Conservation (phyloP, 2,113 vertebrate species). For the Piaya cayana region DNA sequence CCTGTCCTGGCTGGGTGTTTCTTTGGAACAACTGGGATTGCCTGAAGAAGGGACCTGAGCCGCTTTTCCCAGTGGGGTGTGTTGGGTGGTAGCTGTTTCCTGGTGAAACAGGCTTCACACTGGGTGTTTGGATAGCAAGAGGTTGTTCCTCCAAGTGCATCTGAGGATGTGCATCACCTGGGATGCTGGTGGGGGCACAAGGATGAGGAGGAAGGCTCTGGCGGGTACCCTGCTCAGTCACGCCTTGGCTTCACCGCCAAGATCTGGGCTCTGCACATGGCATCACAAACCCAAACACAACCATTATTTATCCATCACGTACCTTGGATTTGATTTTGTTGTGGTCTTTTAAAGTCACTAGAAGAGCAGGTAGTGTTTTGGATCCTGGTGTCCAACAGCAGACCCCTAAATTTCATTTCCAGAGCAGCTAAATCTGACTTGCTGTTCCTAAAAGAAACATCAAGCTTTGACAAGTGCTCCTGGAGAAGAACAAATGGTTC, state of each 20-base stretch:
- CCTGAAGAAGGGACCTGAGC: background rate
- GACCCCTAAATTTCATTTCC: background rate
- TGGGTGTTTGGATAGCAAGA: background rate
- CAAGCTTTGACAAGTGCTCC: background rate
- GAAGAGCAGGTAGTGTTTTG: background rate
- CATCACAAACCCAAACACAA: background rate
- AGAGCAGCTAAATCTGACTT: background rate
- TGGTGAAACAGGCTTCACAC: fast-evolving
- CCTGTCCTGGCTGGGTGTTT: background rate
- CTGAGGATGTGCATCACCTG: background rate
- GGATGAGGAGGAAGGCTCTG: background rate
- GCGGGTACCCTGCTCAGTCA: fast-evolving
- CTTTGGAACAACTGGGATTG: background rate
- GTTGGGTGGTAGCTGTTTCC: background rate
- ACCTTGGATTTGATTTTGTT: background rate
- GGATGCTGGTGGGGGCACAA: background rate
- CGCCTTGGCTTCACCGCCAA: background rate
- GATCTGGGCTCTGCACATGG: background rate
- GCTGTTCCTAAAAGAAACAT: background rate
- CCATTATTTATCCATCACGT: background rate
- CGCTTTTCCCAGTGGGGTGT: background rate
- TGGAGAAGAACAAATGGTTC: background rate
- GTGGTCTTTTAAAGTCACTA: background rate
- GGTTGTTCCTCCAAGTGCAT: fast-evolving
- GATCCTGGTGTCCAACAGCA: background rate